Evolutionary conservation across 1,140 invertebrate genomes (phyloP), one percentile per base, ranked within the genome.

Genomic region (Fragariocoptes setiger): DNA sequence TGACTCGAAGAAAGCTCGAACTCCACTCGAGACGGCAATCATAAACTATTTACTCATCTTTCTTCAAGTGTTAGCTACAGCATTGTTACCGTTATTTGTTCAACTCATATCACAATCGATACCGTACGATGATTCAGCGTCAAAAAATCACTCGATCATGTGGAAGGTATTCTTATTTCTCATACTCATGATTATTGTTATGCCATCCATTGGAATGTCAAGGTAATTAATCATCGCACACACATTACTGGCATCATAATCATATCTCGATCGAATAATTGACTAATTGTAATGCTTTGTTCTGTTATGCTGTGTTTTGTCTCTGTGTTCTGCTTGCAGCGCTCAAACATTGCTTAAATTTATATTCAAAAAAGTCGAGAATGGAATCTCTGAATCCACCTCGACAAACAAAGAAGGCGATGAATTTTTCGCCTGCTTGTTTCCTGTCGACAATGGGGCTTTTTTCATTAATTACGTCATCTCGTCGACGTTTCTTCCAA

Each of bases 401-500:
- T n/a, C n/a, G n/a, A n/a, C n/a, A n/a, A n/a, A n/a, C n/a, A n/a
- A n/a, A n/a, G n/a, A n/a, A n/a, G n/a, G n/a, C n/a, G n/a, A n/a
- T n/a, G n/a, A n/a, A n/a, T n/a, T 31, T 31, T 82, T 76, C 76
- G 67, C 80, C 50, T 95, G 86, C 58, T 70, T 94, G 21, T 92
- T 90, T 60, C 59, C 88, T 38, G 74, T 80, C 4, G 82, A 88
- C 58, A 83, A 90, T 65, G 83, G 83, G 50, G 83, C 83, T 8
- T 77, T 94, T 54, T 95, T 90, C 61, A 79, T 95, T 13, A 94
- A 92, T 60, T 94, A 94, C 58, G 70, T 92, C 4, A 85, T 85
- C 45, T 90, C 83, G 4, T 79, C 83, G 13, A 72, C 76, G 16
- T 74, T 95, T 47, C 75, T 92, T 51, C 85, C 83, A 52, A 82